These are phyloP conservation scores for Battus philenor DNA, from an alignment of 1,140 invertebrate species.

Conservation along the genomic window DNA sequence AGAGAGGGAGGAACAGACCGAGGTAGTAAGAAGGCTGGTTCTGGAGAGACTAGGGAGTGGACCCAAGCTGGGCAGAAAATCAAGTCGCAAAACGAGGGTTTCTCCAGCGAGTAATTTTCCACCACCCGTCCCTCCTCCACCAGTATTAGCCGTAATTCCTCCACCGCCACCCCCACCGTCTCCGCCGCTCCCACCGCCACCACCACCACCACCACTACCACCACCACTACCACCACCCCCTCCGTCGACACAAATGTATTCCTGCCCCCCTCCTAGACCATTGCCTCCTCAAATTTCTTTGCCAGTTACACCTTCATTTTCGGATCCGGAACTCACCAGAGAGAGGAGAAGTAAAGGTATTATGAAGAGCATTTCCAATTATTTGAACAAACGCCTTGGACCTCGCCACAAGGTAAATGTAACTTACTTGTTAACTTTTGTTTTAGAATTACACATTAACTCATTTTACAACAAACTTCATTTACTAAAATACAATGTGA, in stretches of 20 bases:
- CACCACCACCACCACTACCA: conserved; percentile 21
- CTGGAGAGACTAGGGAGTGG: conserved; percentile 48
- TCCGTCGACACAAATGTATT: conserved; percentile 19
- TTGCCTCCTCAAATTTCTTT: conserved; percentile 36
- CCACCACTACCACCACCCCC: conserved; percentile 27
- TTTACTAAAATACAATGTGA: conserved; percentile 27
- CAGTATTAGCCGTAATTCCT: conserved; percentile 28
- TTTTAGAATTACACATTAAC: conserved; percentile 18
- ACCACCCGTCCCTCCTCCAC: conserved; percentile 29
- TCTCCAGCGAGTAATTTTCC: conserved; percentile 19
- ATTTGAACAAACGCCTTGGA: conserved; percentile 77
- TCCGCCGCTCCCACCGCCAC: conserved; percentile 26
- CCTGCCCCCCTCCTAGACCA: conserved; percentile 32
- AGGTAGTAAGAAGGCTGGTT: conserved; percentile 51
- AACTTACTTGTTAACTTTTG: not conserved
- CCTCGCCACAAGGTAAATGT: conserved; percentile 58
- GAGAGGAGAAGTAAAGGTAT: conserved; percentile 84
- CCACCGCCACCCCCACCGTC: conserved; percentile 22
- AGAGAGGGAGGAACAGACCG: conserved; percentile 59
- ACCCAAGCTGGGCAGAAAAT: conserved; percentile 29
- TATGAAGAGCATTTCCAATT: conserved; percentile 89
- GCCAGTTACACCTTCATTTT: conserved; percentile 61
- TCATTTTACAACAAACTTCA: not conserved
- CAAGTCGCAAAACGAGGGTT: conserved; percentile 29
- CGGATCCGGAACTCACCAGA: conserved; percentile 78